These are phyloP conservation scores for Beroe forskalii DNA, from an alignment of 37 sponge, comb jelly and placozoan genomes.

Conservation along the genomic window DNA sequence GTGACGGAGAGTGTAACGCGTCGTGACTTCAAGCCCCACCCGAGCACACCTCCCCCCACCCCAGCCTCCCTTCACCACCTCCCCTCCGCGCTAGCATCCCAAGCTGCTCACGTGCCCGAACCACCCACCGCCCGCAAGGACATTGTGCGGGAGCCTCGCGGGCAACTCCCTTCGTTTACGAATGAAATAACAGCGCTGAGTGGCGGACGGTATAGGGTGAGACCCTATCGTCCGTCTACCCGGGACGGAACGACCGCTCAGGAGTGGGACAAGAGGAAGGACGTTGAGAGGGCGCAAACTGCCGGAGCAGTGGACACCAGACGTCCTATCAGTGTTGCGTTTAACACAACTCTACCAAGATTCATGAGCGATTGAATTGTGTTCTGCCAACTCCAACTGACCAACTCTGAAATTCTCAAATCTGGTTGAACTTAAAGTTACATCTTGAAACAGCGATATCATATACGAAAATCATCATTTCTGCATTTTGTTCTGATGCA, in stretches of 20 bases:
- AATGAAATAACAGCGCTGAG: background rate
- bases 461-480: no score
- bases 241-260: constrained; percentile 2
- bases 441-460: no score
- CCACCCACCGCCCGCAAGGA: constrained; percentile 27
- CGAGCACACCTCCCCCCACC: background rate
- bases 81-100: constrained; percentile 14
- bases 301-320: background rate
- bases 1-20: background rate
- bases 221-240: background rate
- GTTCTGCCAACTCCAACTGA: no score
- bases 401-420: no score
- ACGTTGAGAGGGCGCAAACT: background rate
- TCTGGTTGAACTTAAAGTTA: no score
- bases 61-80: constrained; percentile 26
- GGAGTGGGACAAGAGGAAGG: constrained; percentile 1
- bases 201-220: constrained; percentile 7
- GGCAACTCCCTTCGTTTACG: background rate
- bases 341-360: background rate
- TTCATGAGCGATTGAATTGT: background rate
- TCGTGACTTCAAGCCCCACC: background rate
- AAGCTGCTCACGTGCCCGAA: background rate
- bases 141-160: constrained; percentile 30
- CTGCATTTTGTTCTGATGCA: no score
- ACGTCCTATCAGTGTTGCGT: background rate